Evolutionary conservation across 2,888 invertebrate genomes (phyloP).

Genomic region (Hybos culiciformis): DNA sequence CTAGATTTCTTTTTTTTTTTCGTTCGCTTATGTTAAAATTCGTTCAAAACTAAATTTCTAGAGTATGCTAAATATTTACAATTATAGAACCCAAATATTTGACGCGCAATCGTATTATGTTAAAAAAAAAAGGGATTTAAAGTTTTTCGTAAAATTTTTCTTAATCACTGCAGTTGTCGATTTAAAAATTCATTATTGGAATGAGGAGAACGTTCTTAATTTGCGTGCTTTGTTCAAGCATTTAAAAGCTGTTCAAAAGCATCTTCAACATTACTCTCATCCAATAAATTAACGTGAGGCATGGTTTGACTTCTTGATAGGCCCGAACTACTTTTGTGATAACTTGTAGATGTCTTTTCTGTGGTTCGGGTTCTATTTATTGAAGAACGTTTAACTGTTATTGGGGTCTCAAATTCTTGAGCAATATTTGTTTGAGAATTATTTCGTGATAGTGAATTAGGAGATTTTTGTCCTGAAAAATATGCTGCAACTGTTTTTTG

Average conservation of each 20-base stretch:
- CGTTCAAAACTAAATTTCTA: too few species aligned
- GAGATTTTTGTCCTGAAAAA: slow-evolving; percentile 42
- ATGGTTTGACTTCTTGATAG: slow-evolving; percentile 62
- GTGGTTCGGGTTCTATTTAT: slow-evolving; percentile 39
- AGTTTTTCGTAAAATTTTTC: too few species aligned
- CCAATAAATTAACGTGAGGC: slow-evolving; percentile 57
- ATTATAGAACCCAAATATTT: too few species aligned
- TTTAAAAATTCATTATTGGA: too few species aligned
- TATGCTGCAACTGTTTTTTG: slow-evolving; percentile 61
- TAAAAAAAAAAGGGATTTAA: too few species aligned
- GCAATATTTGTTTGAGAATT: slow-evolving; percentile 19
- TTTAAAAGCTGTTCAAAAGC: slow-evolving; percentile 77
- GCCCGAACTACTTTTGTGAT: slow-evolving; percentile 36
- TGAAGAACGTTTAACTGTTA: slow-evolving; percentile 22
- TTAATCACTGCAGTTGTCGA: too few species aligned
- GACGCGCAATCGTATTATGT: too few species aligned
- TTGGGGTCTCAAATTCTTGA: background rate
- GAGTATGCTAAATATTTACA: too few species aligned
- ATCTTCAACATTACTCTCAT: slow-evolving; percentile 72
- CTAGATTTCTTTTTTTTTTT: too few species aligned
- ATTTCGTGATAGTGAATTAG: slow-evolving; percentile 24
- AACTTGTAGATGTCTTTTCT: slow-evolving; percentile 37
- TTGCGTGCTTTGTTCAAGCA: slow-evolving; percentile 31
- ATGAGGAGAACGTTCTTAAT: too few species aligned
- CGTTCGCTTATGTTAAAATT: too few species aligned